Percentiles rank a stretch among this genome's conserved stretches.
Conservation (phyloP, 35 echinoderm and acorn worm species). For the Diadema setosum region DNA sequence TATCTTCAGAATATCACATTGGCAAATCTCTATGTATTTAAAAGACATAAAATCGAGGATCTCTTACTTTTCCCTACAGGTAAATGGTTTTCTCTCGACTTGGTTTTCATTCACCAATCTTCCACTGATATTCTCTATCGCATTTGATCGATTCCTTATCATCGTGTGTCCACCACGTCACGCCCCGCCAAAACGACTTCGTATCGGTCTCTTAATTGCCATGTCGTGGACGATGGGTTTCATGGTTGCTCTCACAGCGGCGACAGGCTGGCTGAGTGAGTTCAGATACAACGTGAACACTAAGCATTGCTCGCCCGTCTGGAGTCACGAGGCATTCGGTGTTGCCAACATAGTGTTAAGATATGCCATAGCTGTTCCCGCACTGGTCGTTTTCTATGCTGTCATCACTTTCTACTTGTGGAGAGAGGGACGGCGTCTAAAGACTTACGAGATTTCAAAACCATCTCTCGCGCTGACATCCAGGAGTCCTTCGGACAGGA, state of each 20-base stretch:
- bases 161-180: neutral
- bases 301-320: neutral
- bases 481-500: too few relatives aligned
- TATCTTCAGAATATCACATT: too few relatives aligned
- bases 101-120: neutral
- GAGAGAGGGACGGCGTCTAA: too few relatives aligned
- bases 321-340: neutral
- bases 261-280: neutral
- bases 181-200: neutral
- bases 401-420: neutral
- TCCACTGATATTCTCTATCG: neutral
- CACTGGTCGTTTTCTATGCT: neutral
- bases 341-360: neutral
- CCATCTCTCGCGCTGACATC: too few relatives aligned
- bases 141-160: neutral
- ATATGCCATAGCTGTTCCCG: neutral
- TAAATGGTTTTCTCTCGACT: neutral
- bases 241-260: neutral
- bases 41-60: too few relatives aligned
- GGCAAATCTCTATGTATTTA: too few relatives aligned
- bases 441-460: too few relatives aligned
- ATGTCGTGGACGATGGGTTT: neutral
- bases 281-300: neutral
- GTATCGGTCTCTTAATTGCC: neutral
- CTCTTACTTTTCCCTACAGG: neutral